Evolutionary conservation across 1,140 invertebrate genomes (phyloP).

Genomic region (Drosophila bifasciata): DNA sequence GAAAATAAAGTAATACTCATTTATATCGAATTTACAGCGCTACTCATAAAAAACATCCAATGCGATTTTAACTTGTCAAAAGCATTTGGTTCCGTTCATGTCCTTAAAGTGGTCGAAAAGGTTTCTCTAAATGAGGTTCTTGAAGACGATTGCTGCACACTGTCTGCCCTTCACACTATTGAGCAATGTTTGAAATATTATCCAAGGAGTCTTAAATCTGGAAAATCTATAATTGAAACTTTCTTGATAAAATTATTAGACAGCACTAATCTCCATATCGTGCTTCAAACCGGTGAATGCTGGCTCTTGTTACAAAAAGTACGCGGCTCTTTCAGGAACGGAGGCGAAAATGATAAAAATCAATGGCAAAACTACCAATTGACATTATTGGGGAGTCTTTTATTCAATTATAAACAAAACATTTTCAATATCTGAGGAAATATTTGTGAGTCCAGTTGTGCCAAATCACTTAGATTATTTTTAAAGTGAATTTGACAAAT

Average conservation of each 20-base stretch:
- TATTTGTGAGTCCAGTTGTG: neutral
- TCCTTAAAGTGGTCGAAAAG: slow-evolving; percentile 37
- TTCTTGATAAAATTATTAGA: slow-evolving; percentile 37
- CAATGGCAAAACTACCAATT: slow-evolving; percentile 50
- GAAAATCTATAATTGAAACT: slow-evolving; percentile 10
- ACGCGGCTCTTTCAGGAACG: slow-evolving; percentile 8
- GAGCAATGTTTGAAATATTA: slow-evolving; percentile 48
- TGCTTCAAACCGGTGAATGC: slow-evolving; percentile 43
- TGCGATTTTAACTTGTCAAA: slow-evolving; percentile 26
- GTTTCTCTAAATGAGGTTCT: slow-evolving; percentile 7
- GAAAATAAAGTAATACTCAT: too few species aligned
- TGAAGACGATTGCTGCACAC: neutral
- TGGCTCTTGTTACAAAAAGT: slow-evolving; percentile 55
- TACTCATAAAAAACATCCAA: slow-evolving; percentile 34
- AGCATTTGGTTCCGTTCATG: slow-evolving; percentile 31
- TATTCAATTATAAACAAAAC: slow-evolving; percentile 21
- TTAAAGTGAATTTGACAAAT: slow-evolving; percentile 3
- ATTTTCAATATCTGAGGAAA: slow-evolving; percentile 7
- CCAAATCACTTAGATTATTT: slow-evolving; percentile 3
- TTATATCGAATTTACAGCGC: slow-evolving; percentile 27
- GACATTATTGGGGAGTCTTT: slow-evolving; percentile 29
- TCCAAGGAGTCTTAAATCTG: slow-evolving; percentile 42
- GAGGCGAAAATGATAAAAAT: neutral
- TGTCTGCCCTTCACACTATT: slow-evolving; percentile 31
- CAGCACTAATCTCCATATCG: slow-evolving; percentile 26